Evolutionary conservation across 2,797 vertebrate species (phyloP), one percentile per base, ranked within the genome.

Genomic region (Eulemur coronatus): DNA sequence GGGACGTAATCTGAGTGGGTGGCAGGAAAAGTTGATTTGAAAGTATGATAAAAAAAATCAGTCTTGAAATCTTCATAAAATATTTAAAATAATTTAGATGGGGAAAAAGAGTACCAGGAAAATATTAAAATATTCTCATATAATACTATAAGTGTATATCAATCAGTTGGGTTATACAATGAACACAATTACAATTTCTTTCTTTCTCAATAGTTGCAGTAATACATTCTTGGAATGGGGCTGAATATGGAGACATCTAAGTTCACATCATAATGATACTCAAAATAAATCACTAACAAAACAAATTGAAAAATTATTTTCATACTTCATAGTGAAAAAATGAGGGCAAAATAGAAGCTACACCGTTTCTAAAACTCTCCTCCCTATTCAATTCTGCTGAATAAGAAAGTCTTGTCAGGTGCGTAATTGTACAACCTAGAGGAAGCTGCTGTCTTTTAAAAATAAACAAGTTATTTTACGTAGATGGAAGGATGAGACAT

Each of bases 281-380:
- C 89, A 55, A 95, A 92, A 75, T 72, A 89, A 92, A 86, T n/a
- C 63, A 43, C 30, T 82, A 81, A 55, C 76, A 79, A 73, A 91
- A 15, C 9, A 96, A 95, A 75, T 87, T 72, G 72, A 78, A 91
- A 41, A 17, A 78, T 46, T 91, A 61, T 94, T 95, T 94, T 82
- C 41, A 85, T 81, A 59, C 78, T 86, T 61, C 1, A 11, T 48
- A 55, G 33, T 48, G 59, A 84, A 95, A 17, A n/a, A 46, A 10
- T 43, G n/a, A 69, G 28, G 14, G 43, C 13, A 38, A 96, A 86
- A 35, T 12, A 28, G 67, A 33, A 76, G 9, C 10, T 75, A 15
- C 0, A 38, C 4, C 5, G 38, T 91, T 84, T 73, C 4, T 73
- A 70, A 85, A 85, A 91, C 14, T 73, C 46, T 69, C 11, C 70